Evolutionary conservation across 2,797 vertebrate species (phyloP).

Genomic region (Capromys pilorides): DNA sequence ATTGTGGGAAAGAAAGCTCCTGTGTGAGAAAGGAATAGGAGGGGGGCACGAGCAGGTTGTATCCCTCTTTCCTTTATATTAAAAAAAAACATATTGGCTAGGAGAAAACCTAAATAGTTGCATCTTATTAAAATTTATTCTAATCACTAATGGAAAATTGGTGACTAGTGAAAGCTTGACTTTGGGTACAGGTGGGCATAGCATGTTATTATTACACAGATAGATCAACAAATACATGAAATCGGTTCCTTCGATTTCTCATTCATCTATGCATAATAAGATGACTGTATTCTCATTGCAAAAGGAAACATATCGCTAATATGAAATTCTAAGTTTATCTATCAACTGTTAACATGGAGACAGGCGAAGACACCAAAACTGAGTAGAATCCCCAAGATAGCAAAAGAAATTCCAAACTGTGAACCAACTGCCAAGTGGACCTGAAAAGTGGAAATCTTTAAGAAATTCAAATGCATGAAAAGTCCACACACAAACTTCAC

Average conservation of each 20-base stretch:
- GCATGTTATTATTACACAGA: neutral
- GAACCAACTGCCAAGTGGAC: neutral
- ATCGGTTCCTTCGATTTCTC: neutral
- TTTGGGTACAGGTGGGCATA: neutral
- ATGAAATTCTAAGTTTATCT: neutral
- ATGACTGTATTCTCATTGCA: neutral
- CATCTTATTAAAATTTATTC: neutral
- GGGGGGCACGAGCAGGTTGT: too few relatives aligned
- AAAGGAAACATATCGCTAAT: neutral
- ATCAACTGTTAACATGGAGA: neutral
- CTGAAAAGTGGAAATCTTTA: neutral
- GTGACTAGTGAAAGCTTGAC: neutral
- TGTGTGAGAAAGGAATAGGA: too few relatives aligned
- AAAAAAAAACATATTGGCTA: neutral
- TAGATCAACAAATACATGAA: neutral
- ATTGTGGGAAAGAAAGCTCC: too few relatives aligned
- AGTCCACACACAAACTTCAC: neutral
- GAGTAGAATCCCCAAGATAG: neutral
- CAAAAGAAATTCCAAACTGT: neutral
- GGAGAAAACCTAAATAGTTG: slow-evolving; percentile 26
- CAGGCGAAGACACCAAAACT: neutral
- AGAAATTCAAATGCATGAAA: neutral
- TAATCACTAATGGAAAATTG: slow-evolving; percentile 29
- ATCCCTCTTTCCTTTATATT: neutral
- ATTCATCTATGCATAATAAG: neutral